These are phyloP conservation scores for Chrosomus eos DNA, from an alignment of 2,797 vertebrate species.

Conservation along the genomic window DNA sequence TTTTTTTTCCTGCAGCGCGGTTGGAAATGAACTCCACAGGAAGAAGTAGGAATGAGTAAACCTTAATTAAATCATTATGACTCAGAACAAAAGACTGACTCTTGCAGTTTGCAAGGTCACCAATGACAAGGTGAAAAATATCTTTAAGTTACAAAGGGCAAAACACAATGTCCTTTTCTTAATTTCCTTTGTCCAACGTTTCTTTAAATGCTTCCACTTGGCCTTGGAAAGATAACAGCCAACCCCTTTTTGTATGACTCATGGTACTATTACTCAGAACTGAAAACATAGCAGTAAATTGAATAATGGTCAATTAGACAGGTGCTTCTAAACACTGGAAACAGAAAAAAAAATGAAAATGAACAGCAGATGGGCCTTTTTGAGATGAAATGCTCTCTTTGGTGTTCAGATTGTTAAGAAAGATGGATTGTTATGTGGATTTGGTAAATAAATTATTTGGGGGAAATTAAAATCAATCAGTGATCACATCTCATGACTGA, in stretches of 20 bases:
- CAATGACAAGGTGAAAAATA: neutral
- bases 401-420: neutral
- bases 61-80: neutral
- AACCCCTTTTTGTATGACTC: conserved; percentile 23
- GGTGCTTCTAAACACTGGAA: conserved; percentile 17
- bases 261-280: conserved; percentile 14
- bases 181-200: neutral
- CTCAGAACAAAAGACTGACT: neutral
- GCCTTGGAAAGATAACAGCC: conserved; percentile 13
- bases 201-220: neutral
- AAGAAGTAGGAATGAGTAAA: neutral
- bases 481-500: neutral
- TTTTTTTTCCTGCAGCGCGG: neutral
- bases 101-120: neutral
- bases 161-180: neutral
- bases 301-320: conserved; percentile 42
- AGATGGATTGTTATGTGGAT: neutral
- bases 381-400: neutral
- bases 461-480: neutral
- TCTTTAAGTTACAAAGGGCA: neutral
- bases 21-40: neutral
- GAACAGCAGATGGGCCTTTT: neutral
- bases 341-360: neutral
- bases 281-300: conserved; percentile 22
- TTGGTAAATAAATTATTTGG: neutral